These are phyloP conservation scores for Pseudorhombus dupliciocellatus DNA, from an alignment of 2,113 vertebrate species.

Conservation along the genomic window DNA sequence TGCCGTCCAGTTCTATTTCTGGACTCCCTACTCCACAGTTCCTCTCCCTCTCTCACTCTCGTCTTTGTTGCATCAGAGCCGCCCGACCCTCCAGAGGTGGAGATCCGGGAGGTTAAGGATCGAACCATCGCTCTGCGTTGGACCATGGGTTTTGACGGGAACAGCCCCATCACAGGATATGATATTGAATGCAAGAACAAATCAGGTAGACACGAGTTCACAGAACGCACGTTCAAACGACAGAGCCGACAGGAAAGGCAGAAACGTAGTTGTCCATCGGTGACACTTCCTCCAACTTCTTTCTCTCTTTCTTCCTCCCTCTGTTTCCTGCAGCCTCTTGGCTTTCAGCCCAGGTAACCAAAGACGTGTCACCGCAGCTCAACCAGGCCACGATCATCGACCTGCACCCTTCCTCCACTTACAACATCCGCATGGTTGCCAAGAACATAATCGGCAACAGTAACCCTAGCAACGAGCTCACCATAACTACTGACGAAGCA, in stretches of 20 bases:
- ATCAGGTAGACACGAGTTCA: slow-evolving; percentile 82
- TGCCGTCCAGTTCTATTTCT: slow-evolving; percentile 15
- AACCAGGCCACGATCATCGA: slow-evolving; percentile 99
- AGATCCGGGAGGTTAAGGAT: slow-evolving; percentile 95
- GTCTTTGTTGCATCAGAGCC: slow-evolving; percentile 82
- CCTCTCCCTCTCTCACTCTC: neutral
- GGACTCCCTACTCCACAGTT: no score
- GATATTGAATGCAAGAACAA: slow-evolving; percentile 99
- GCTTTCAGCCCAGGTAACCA: slow-evolving; percentile 98
- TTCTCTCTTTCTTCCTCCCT: slow-evolving; percentile 11
- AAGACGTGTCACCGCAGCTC: slow-evolving; percentile 97
- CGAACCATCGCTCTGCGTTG: slow-evolving; percentile 96
- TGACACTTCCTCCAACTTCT: neutral
- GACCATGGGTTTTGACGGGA: slow-evolving; percentile 99
- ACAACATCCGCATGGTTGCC: slow-evolving; percentile 99
- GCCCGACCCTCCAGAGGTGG: slow-evolving; percentile 94
- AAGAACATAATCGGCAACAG: slow-evolving; percentile 99
- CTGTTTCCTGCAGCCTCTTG: slow-evolving; percentile 87
- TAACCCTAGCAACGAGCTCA: slow-evolving; percentile 98
- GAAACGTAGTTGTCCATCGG: neutral
- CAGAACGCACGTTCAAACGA: no score
- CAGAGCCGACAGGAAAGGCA: neutral
- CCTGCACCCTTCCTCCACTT: slow-evolving; percentile 98
- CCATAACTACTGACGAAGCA: slow-evolving; percentile 98
- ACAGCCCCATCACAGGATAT: slow-evolving; percentile 98